Percentiles rank a stretch among this genome's conserved stretches.
Conservation (phyloP, 2,888 invertebrate genomes). For the Megamerina dolium region DNA sequence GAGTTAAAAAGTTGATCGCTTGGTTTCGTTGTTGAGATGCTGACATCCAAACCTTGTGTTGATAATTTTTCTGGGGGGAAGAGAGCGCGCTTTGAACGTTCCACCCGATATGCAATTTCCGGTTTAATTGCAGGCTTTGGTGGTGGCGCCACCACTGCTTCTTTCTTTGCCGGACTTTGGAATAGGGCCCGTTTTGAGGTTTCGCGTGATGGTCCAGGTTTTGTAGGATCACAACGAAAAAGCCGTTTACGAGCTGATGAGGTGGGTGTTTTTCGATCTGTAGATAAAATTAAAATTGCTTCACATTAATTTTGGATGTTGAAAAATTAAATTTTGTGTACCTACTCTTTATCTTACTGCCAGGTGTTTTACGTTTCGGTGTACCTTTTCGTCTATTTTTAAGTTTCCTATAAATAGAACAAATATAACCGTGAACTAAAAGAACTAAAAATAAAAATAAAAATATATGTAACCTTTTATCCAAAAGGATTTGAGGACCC, state of each 20-base stretch:
- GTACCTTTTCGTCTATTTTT: slow-evolving; percentile 41
- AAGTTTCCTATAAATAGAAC: slow-evolving; percentile 28
- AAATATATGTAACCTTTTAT: slow-evolving; percentile 45
- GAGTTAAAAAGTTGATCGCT: neutral
- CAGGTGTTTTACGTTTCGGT: slow-evolving; percentile 54
- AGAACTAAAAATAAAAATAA: no score
- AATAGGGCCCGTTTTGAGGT: slow-evolving; percentile 67
- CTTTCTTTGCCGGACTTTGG: slow-evolving; percentile 62
- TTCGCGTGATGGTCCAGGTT: slow-evolving; percentile 51
- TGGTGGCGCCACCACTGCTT: slow-evolving; percentile 36
- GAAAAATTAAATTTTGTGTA: slow-evolving; percentile 3
- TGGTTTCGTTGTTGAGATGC: neutral
- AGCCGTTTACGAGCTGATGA: slow-evolving; percentile 42
- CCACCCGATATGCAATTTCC: slow-evolving; percentile 51
- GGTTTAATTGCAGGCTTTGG: slow-evolving; percentile 39
- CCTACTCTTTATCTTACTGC: slow-evolving; percentile 49
- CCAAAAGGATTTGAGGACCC: slow-evolving; percentile 41
- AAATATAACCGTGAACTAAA: no score
- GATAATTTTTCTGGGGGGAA: slow-evolving; percentile 56
- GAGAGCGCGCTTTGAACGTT: slow-evolving; percentile 61
- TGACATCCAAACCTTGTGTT: neutral
- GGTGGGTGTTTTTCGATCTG: slow-evolving; percentile 41
- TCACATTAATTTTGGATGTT: no score
- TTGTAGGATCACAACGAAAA: slow-evolving; percentile 33
- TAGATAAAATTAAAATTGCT: slow-evolving; percentile 3